These are phyloP conservation scores for Rhineura floridana DNA, from an alignment of 2,113 vertebrate species.

Conservation along the genomic window DNA sequence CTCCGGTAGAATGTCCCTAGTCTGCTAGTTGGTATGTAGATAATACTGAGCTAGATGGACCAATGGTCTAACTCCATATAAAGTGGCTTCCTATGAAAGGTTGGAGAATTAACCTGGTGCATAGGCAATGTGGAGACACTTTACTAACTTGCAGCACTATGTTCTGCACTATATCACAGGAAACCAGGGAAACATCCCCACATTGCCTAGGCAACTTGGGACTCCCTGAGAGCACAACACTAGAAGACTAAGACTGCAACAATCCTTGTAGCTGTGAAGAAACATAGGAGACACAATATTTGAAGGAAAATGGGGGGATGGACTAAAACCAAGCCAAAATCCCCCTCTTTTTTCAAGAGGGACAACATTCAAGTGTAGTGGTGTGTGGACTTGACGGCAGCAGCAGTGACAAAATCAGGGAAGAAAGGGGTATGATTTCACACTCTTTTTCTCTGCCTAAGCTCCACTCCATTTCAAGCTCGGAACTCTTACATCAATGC, in stretches of 20 bases:
- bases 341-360: too few relatives aligned
- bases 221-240: background rate
- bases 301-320: background rate
- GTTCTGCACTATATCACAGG: background rate
- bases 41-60: too few relatives aligned
- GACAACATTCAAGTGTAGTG: too few relatives aligned
- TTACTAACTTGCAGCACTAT: too few relatives aligned
- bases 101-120: too few relatives aligned
- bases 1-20: too few relatives aligned
- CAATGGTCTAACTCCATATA: too few relatives aligned
- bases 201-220: too few relatives aligned
- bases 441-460: background rate
- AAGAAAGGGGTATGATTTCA: background rate
- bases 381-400: background rate
- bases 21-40: too few relatives aligned
- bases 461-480: background rate
- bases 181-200: background rate
- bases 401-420: background rate
- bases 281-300: background rate
- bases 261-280: background rate
- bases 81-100: too few relatives aligned
- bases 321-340: background rate
- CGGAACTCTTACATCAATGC: background rate
- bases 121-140: too few relatives aligned
- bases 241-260: background rate